Evolutionary conservation across 1,140 invertebrate species (phyloP), one percentile per base, ranked within the genome.

Genomic region (Venustaconcha ellipsiformis): DNA sequence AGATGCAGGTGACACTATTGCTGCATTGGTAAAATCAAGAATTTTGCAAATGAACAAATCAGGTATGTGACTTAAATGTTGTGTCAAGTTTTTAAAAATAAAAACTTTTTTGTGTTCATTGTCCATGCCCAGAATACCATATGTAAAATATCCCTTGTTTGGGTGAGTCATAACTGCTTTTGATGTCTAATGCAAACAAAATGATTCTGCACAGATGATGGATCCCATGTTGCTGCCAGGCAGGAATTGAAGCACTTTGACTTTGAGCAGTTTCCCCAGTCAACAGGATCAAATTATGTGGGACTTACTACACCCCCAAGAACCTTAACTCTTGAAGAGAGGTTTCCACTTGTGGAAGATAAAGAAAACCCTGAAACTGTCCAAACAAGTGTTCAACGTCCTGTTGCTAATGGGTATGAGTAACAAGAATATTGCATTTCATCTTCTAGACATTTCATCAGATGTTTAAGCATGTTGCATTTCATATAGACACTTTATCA

Each of bases 301-400:
- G 82, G 79, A 3, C 70, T 85, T 23, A 77, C 74, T 62, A 85
- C 83, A 2, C 83, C 83, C 64, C 83, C 83, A 37, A 65, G 80
- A 37, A 78, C 74, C 5, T 72, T 85, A 20, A 85, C 83, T 26
- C 68, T 85, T 18, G 83, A 83, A 48, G 80, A 83, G 65, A 69
- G 67, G 37, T 85, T 83, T 62, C 80, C 80, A 23, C 57, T 70
- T 6, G 64, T 82, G 14, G 82, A 82, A 23, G 78, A 75, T 18
- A 48, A 23, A 15, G 74, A 66, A 23, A 69, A 74, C 18, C 20
- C 67, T 14, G 76, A 80, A 23, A 57, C 14, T 11, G 20, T 60
- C 23, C 26, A 20, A 59, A 26, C 48, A 30, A 30, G 26, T n/a
- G 15, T 37, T 26, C 69, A 55, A 69, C 69, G 15, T 14, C 37